These are phyloP conservation scores for Recurvirostra avosetta DNA, from an alignment of 2,113 vertebrate species.

Conservation along the genomic window DNA sequence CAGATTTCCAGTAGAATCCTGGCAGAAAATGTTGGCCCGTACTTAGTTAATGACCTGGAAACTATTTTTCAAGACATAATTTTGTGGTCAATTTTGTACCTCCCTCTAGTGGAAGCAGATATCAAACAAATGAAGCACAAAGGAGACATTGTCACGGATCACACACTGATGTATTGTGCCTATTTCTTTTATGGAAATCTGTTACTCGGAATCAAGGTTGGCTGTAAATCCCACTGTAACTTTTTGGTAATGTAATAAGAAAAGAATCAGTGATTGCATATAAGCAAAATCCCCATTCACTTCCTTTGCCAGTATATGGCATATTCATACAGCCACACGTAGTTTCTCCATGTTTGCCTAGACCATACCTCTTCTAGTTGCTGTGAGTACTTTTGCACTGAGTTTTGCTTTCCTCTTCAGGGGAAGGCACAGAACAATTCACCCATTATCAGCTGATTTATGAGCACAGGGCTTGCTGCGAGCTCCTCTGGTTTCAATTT, in stretches of 20 bases:
- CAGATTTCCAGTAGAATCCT: background rate
- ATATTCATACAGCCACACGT: background rate
- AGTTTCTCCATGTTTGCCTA: background rate
- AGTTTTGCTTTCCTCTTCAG: background rate
- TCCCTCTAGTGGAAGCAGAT: background rate
- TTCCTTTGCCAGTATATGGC: background rate
- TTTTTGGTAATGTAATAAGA: background rate
- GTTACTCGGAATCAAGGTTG: background rate
- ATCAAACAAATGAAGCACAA: background rate
- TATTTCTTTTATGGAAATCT: background rate
- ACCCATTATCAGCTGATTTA: conserved; percentile 1
- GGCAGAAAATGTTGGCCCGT: background rate
- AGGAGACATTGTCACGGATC: background rate
- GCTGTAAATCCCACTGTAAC: background rate
- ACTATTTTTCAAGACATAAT: background rate
- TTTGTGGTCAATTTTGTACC: background rate
- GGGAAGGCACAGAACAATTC: background rate
- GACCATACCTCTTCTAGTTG: background rate
- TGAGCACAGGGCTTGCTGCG: background rate
- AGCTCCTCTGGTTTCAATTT: conserved; percentile 21
- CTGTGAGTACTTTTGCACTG: background rate
- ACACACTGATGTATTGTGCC: background rate
- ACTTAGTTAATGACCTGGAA: background rate
- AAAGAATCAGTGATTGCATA: background rate
- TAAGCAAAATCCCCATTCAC: accelerated